Percentiles rank a stretch among this genome's conserved stretches.
Conservation (phyloP, 2,113 vertebrate genomes). For the Zosterops japonicus region DNA sequence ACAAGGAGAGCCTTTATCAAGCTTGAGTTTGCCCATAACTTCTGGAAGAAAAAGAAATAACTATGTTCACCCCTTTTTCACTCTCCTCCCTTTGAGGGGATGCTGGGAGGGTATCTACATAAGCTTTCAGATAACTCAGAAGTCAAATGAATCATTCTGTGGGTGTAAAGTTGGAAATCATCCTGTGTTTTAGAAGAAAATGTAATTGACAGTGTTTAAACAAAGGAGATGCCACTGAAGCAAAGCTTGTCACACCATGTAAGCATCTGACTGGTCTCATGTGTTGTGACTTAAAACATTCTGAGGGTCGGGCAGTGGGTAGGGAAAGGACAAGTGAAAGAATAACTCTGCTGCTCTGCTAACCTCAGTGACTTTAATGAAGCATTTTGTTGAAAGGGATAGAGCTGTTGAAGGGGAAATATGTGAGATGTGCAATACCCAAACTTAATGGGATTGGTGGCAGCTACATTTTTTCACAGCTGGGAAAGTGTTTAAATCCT, state of each 20-base stretch:
- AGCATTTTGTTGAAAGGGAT: slow-evolving; percentile 18
- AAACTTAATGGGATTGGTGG: not conserved
- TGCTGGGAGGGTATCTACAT: not conserved
- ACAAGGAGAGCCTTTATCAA: not conserved
- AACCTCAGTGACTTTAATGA: not conserved
- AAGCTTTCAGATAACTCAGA: not conserved
- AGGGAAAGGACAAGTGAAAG: not conserved
- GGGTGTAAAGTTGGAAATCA: not conserved
- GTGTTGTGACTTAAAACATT: not conserved
- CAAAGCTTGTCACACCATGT: slow-evolving; percentile 28
- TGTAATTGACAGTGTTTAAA: not conserved
- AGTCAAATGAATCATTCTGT: slow-evolving; percentile 57
- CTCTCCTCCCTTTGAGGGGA: not conserved
- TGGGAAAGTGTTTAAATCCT: not conserved
- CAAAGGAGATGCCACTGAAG: not conserved
- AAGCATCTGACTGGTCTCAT: slow-evolving; percentile 29
- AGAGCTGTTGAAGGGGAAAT: not conserved
- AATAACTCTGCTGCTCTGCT: not conserved
- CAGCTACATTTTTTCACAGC: not conserved
- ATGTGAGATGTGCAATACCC: not conserved
- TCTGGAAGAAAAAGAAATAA: not conserved
- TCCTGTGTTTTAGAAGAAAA: slow-evolving; percentile 19
- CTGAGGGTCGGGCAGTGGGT: not conserved
- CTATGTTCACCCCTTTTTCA: not conserved
- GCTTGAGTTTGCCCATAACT: not conserved